Conservation (phyloP, 2,888 invertebrate genomes). For the Melanostoma scalare region DNA sequence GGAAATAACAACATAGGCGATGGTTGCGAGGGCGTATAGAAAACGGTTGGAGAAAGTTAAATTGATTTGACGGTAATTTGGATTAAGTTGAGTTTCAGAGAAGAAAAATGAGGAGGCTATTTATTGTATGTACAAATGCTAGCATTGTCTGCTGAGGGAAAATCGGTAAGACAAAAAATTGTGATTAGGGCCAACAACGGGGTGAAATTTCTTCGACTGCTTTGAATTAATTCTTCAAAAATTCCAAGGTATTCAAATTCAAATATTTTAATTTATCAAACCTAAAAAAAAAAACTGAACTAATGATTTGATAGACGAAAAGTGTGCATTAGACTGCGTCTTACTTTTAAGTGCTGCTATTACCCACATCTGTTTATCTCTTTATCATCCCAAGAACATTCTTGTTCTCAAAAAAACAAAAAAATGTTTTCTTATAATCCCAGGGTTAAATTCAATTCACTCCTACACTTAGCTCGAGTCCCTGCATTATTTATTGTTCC, state of each 20-base stretch:
- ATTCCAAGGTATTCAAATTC: no score
- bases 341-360: no score
- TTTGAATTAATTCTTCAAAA: no score
- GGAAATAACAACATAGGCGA: neutral
- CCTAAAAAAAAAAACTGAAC: no score
- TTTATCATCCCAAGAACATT: neutral
- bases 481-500: neutral
- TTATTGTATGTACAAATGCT: neutral
- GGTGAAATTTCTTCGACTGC: no score
- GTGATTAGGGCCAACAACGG: no score
- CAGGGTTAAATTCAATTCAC: neutral
- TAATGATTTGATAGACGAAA: no score
- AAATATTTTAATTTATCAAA: no score
- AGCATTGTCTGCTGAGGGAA: neutral
- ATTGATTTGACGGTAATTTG: constrained; percentile 55
- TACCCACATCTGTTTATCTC: neutral
- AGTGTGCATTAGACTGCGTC: no score
- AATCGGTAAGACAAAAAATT: neutral
- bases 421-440: neutral
- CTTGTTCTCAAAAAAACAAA: neutral
- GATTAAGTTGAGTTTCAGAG: constrained; percentile 36
- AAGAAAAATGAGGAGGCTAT: constrained; percentile 1
- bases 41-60: constrained; percentile 56
- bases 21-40: constrained; percentile 36
- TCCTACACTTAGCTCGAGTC: neutral